Evolutionary conservation across 64 coral and sea anemone genomes (phyloP).

Genomic region (Dendrophyllia cribrosa): DNA sequence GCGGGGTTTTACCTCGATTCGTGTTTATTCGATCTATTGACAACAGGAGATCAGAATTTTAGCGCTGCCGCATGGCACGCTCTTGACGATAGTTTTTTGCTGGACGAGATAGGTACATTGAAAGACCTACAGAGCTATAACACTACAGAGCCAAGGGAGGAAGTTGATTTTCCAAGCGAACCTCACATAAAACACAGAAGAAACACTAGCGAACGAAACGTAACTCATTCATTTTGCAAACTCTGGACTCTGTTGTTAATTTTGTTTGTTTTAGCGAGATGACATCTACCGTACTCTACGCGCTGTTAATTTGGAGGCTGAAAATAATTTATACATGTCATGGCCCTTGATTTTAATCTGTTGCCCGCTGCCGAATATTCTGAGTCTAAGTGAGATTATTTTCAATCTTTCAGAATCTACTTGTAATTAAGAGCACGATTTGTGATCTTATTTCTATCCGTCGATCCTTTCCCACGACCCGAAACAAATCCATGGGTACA

Average conservation of each 20-base stretch:
- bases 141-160: constrained; percentile 22
- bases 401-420: constrained; percentile 38
- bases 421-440: constrained; percentile 12
- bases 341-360: not conserved
- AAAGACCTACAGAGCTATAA: constrained; percentile 64
- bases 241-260: not conserved
- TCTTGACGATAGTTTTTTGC: constrained; percentile 73
- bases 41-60: constrained; percentile 91
- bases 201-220: not conserved
- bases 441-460: not conserved
- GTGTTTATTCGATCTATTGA: constrained; percentile 91
- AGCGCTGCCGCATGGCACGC: constrained; percentile 76
- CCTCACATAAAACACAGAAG: not conserved
- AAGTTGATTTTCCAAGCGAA: not conserved
- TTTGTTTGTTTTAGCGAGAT: constrained; percentile 26
- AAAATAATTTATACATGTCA: constrained; percentile 10
- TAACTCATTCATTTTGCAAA: not conserved
- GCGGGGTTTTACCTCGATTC: constrained; percentile 93
- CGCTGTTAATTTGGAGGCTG: not conserved
- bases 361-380: not conserved
- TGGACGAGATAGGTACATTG: constrained; percentile 78
- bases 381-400: constrained; percentile 4
- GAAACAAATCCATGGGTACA: not conserved
- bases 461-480: not conserved
- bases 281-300: not conserved